A percentile compares a stretch with the other conserved stretches of the same genome.
Evolutionary conservation across 1,140 invertebrate species (phyloP).

Genomic region (Philopotamus ludificatus): DNA sequence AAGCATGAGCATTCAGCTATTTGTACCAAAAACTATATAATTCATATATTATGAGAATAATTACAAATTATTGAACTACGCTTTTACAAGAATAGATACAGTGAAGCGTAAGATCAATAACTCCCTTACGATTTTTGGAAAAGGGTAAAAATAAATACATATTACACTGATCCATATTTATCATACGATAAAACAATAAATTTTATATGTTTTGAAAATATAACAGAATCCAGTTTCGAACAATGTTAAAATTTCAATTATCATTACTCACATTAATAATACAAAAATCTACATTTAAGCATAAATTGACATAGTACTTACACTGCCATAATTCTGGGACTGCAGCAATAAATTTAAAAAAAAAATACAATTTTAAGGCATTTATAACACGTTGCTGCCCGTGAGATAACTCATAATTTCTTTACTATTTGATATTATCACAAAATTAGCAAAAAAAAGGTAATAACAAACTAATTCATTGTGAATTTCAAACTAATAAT

Average conservation of each 20-base stretch:
- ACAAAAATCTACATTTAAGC: no score
- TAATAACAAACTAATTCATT: not conserved
- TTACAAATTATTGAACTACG: no score
- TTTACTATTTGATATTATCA: no score
- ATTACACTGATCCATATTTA: no score
- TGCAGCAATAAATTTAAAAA: slow-evolving; percentile 57
- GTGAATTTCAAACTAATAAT: no score
- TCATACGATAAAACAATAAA: not conserved
- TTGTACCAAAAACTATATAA: no score
- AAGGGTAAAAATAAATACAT: not conserved
- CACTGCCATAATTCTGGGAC: slow-evolving; percentile 61
- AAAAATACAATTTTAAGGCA: slow-evolving; percentile 1
- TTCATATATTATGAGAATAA: no score
- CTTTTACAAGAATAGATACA: no score
- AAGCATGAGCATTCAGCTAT: no score
- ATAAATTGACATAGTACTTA: slow-evolving; percentile 55
- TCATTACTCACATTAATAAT: slow-evolving; percentile 7
- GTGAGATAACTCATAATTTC: no score
- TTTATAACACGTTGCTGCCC: not conserved
- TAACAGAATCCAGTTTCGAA: not conserved
- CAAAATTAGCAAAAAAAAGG: not conserved
- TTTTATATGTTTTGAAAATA: not conserved
- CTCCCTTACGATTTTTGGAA: not conserved
- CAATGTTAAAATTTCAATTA: slow-evolving; percentile 42
- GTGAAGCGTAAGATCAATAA: no score